Evolutionary conservation across 64 coral and sea anemone species (phyloP), one percentile per base, ranked within the genome.

Genomic region (Porites lutea): DNA sequence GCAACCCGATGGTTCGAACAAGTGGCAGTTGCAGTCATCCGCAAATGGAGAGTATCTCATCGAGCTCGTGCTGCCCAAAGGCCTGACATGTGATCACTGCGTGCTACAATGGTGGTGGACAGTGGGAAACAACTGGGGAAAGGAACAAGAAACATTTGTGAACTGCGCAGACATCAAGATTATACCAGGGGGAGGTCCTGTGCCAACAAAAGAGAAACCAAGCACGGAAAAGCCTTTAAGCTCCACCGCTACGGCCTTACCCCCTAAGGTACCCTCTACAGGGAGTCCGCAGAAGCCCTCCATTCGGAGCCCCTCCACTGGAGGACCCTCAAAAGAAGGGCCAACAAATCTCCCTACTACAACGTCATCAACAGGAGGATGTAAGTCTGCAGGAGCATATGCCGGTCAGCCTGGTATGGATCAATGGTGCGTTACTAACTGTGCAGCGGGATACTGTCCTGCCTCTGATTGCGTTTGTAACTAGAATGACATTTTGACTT

Each of bases 81-180:
- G 60, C 21, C 62, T 93, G 52, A 93, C 92, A 51, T 93, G 92
- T 82, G 63, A 50, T 5, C 86, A 82, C 4, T 93, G 92, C 65
- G 92, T 93, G 9, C 2, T 93, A 5, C 92, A 89, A 72, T 93
- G 92, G 86, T 93, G 92, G 92, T 93, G 86, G 85, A 88, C 44
- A 0, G 77, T 74, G 4, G 92, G 92, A 18, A 93, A 93, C 63
- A 93, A 46, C 54, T 93, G 92, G 92, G 92, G 77, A 16, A 77
- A 62, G 18, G 43, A 88, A 66, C 92, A 93, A 53, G 92, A 93
- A 60, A 93, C 86, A 1, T 93, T 93, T 12, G 92, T 93, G 43
- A 93, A 93, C 67, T 93, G 92, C 19, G 92, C 85, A 61, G 86
- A 93, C 63, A 46, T 87, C 18, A 59, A 18, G 10, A 87, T 87